phyloP scores from a whole-genome alignment of 2,888 invertebrate genomes.

The Drosophila nr. perissopoda region DNA sequence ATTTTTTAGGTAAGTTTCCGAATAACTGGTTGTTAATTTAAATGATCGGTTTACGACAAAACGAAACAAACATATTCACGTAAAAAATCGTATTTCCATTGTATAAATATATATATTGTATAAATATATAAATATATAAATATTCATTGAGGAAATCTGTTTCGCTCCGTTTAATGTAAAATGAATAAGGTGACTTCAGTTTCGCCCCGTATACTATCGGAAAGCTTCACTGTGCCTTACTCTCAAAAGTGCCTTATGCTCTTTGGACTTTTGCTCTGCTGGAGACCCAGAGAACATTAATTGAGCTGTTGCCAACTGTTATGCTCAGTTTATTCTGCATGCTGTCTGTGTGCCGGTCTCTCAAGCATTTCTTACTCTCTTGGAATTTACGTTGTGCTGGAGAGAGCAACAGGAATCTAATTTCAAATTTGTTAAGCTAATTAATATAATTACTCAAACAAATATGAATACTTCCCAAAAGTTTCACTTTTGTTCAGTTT shows the following conservation, averaged over 20 bases:
- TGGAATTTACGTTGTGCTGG: slow-evolving; percentile 24
- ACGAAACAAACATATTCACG: background rate
- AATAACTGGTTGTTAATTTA: background rate
- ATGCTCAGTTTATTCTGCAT: slow-evolving; percentile 25
- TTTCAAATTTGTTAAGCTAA: too few relatives aligned
- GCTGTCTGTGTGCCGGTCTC: slow-evolving; percentile 16
- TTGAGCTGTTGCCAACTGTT: slow-evolving; percentile 12
- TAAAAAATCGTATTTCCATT: background rate
- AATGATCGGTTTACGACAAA: background rate
- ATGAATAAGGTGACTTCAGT: background rate
- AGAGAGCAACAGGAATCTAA: background rate
- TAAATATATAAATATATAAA: background rate
- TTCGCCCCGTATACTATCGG: background rate
- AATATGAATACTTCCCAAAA: too few relatives aligned
- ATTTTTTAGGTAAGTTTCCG: slow-evolving; percentile 10
- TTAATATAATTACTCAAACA: too few relatives aligned
- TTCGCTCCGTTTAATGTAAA: background rate
- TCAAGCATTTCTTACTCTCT: slow-evolving; percentile 4
- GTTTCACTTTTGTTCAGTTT: too few relatives aligned
- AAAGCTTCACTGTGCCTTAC: slow-evolving; percentile 2
- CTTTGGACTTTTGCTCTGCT: background rate
- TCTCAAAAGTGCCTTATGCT: slow-evolving; percentile 2
- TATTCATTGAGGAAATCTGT: background rate
- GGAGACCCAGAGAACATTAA: background rate
- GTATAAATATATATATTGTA: background rate